Conservation (phyloP, 2,797 vertebrate genomes). For the Simalia tracyae region DNA sequence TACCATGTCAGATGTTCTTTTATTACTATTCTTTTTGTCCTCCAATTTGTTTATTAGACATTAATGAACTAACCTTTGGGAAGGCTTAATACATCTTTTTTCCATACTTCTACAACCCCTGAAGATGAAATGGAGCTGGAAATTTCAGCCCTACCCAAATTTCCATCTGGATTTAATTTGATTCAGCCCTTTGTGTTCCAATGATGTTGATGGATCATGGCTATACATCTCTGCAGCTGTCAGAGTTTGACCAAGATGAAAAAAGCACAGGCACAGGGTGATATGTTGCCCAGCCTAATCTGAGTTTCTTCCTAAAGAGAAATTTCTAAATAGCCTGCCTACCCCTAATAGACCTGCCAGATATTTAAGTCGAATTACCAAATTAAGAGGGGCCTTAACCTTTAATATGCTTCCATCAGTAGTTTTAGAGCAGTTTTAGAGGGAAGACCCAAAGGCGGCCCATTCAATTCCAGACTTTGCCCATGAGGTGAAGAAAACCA, state of each 20-base stretch:
- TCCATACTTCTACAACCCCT: not conserved
- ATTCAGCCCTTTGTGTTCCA: not conserved
- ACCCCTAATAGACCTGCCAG: not conserved
- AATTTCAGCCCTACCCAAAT: not conserved
- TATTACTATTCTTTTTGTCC: not conserved
- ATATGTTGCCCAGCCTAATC: not conserved
- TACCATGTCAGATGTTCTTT: not conserved
- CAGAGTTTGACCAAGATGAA: not conserved
- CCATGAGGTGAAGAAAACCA: too few relatives aligned
- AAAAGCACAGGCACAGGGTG: too few relatives aligned
- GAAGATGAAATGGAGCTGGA: not conserved
- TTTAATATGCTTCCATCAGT: not conserved
- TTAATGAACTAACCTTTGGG: not conserved
- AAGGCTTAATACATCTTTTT: not conserved
- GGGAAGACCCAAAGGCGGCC: not conserved
- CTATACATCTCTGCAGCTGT: not conserved
- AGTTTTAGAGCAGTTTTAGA: not conserved
- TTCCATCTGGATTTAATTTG: not conserved
- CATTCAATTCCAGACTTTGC: too few relatives aligned
- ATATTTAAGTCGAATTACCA: not conserved
- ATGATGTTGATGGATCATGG: not conserved
- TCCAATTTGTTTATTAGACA: not conserved
- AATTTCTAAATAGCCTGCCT: not conserved
- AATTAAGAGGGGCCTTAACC: not conserved
- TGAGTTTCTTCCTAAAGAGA: not conserved